Conservation (phyloP, 2,113 vertebrate genomes). For the Sylvia atricapilla region DNA sequence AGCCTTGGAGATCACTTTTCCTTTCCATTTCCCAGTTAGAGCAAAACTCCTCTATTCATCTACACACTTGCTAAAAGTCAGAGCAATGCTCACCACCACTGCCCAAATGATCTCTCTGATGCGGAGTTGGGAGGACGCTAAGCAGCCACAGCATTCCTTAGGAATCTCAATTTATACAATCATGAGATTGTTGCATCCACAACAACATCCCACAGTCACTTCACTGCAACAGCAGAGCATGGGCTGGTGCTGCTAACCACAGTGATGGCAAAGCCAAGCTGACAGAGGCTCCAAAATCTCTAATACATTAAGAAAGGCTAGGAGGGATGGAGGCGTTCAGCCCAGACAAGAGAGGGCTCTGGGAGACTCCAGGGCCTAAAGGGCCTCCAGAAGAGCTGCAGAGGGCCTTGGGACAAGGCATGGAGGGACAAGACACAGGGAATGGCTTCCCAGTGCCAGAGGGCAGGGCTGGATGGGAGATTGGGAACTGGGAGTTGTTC, state of each 20-base stretch:
- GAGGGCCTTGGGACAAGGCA: neutral
- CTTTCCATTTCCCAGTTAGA: neutral
- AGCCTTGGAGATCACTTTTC: neutral
- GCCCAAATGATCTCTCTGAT: neutral
- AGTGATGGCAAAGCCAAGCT: neutral
- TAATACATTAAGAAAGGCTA: neutral
- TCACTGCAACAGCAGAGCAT: neutral
- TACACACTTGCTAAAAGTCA: accelerated
- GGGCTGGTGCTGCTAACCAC: neutral
- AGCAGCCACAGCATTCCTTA: neutral
- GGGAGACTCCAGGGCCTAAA: neutral
- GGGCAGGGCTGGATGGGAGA: accelerated
- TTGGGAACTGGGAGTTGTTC: too few relatives aligned
- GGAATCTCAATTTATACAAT: neutral
- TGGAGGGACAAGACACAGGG: neutral
- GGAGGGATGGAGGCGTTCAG: neutral
- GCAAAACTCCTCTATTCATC: neutral
- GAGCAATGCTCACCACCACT: neutral
- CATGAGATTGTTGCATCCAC: neutral
- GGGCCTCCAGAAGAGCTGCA: neutral
- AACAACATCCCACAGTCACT: neutral
- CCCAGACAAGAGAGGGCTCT: neutral
- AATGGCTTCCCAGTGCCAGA: neutral
- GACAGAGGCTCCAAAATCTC: neutral
- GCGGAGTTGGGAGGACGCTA: accelerated